Evolutionary conservation across 2,888 invertebrate species (phyloP).

Genomic region (Torymus auratus): DNA sequence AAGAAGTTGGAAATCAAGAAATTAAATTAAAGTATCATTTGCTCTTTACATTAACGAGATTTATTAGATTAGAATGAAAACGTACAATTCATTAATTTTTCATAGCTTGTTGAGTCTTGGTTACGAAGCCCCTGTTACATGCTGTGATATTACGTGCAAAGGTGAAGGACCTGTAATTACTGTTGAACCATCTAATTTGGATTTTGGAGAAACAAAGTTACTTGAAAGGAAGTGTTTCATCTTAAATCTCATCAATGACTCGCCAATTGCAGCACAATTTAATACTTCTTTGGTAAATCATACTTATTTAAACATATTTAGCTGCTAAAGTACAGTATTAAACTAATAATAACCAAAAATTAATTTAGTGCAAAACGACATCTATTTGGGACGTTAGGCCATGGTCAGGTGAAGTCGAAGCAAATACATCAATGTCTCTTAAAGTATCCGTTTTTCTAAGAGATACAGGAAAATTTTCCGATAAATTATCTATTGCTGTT

Average conservation of each 20-base stretch:
- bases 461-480: conserved; percentile 72
- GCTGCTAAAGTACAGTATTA: neutral
- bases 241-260: conserved; percentile 82
- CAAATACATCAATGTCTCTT: conserved; percentile 69
- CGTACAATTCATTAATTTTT: neutral
- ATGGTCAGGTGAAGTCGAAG: conserved; percentile 65
- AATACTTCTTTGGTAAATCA: conserved; percentile 75
- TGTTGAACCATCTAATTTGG: conserved; percentile 79
- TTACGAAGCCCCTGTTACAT: conserved; percentile 64
- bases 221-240: conserved; percentile 78
- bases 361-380: conserved; percentile 60
- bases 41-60: neutral
- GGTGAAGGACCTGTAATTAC: conserved; percentile 85
- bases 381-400: conserved; percentile 67
- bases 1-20: conserved; percentile 77
- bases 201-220: conserved; percentile 82
- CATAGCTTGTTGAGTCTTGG: conserved; percentile 76
- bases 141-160: conserved; percentile 78
- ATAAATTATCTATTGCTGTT: conserved; percentile 70
- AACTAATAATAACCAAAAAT: no score
- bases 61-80: no score
- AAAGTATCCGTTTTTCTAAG: conserved; percentile 71
- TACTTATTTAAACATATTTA: neutral
- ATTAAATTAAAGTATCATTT: conserved; percentile 62
- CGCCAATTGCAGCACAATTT: conserved; percentile 82